A percentile compares a stretch with the other conserved stretches of the same genome.
phyloP scores from a whole-genome alignment of 2,113 vertebrate species.

The Cichladusa arquata region DNA sequence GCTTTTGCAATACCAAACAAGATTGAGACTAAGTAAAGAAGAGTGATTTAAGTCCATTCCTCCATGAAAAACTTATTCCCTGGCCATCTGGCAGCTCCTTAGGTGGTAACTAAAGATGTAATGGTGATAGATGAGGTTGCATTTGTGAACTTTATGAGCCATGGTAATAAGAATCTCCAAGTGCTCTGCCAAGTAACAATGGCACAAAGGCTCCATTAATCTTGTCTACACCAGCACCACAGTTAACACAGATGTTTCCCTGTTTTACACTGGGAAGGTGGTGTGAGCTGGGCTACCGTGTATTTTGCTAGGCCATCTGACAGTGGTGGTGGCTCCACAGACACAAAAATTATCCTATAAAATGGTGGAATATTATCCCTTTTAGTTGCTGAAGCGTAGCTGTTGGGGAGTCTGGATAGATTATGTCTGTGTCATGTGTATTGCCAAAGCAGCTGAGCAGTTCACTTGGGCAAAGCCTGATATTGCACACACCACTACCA shows the following conservation, averaged over 20 bases:
- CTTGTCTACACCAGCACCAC: neutral
- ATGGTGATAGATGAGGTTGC: conserved; percentile 27
- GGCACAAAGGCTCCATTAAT: neutral
- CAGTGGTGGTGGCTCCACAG: neutral
- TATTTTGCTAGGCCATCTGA: neutral
- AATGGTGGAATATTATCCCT: neutral
- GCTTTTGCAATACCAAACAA: neutral
- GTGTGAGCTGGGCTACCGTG: neutral
- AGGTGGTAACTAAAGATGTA: conserved; percentile 9
- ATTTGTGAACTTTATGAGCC: conserved; percentile 37
- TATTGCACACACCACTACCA: neutral
- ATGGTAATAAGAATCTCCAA: conserved; percentile 20
- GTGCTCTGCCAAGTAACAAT: neutral
- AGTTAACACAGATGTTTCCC: neutral
- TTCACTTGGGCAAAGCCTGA: neutral
- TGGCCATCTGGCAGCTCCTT: conserved; percentile 22
- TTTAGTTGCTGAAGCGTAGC: neutral
- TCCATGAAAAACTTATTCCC: neutral
- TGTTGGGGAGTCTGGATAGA: neutral
- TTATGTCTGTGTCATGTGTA: neutral
- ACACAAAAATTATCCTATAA: neutral
- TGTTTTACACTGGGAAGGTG: neutral
- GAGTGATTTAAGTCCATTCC: neutral
- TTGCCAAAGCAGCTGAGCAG: neutral
- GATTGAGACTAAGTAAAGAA: neutral